Base-by-base conservation (phyloP, 1,140 invertebrate species). In the Samia ricini region DNA sequence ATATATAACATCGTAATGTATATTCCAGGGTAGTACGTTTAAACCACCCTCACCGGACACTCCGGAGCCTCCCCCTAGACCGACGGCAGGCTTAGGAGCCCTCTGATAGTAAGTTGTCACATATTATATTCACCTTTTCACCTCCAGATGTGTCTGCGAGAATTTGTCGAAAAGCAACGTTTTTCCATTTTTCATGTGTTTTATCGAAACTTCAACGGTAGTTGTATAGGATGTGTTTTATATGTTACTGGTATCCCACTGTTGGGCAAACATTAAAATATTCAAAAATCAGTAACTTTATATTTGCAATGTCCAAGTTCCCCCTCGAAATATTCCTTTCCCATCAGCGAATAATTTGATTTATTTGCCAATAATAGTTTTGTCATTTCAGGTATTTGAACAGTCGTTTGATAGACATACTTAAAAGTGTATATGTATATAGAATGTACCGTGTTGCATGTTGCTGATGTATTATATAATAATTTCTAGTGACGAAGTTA, bases 21-120 rank as follows among this genome's bases (percentile, higher is more conserved):
- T 36, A 33, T 74, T 71, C 2, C 69, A 88, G 83, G 85, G 85
- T 22, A 88, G 86, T 59, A 89, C 84, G 21, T 89, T 89, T 61
- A 87, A 89, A 58, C 86, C 86, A 3, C 84, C 83, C 0, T 69
- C 79, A 0, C 75, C 81, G 0, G 78, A 79, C 4, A 89, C 86
- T 0, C 86, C 86, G 12, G 86, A 89, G 54, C 86, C 84, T 0
- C 86, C 86, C 0, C 84, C 86, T 0, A 60, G 84, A 18, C 84
- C 82, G 4, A 61, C 83, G 8, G 79, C 83, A 12, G 79, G 76
- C 0, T 51, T 85, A 6, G 77, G 71, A 12, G 73, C 64, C 0
- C 71, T 82, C 33, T 84, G 73, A 79, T 77, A 69, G 77, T 81
- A 62, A 72, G 52, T 63, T 4, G n/a, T 12, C 33, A 55, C 49